Evolutionary conservation across 2,797 vertebrate species (phyloP).

Genomic region (Manis pentadactyla): DNA sequence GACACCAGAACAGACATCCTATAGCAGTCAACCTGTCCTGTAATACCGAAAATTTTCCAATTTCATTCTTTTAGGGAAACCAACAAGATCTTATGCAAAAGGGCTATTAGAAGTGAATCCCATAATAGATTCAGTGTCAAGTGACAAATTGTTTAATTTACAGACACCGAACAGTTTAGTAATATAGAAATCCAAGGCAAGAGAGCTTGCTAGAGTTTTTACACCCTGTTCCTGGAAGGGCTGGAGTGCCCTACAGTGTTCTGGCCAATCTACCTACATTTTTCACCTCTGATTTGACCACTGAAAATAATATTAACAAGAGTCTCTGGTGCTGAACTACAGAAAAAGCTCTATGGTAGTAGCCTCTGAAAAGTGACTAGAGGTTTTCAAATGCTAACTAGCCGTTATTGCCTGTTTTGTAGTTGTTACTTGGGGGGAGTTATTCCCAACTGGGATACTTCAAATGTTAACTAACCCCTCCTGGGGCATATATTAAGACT

Average conservation of each 20-base stretch:
- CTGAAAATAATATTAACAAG: neutral
- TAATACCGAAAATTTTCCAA: neutral
- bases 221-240: neutral
- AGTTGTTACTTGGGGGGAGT: neutral
- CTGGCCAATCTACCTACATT: neutral
- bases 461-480: neutral
- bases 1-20: neutral
- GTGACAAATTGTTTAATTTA: neutral
- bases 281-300: neutral
- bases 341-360: neutral
- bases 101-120: neutral
- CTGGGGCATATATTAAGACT: neutral
- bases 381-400: slow-evolving; percentile 15
- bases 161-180: neutral
- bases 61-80: neutral
- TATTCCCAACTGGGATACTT: neutral
- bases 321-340: neutral
- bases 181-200: neutral
- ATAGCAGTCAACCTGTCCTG: neutral
- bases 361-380: neutral
- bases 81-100: neutral
- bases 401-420: too few species aligned
- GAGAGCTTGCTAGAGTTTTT: neutral
- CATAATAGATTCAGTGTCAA: neutral
- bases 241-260: neutral